A percentile compares a stretch with the other conserved stretches of the same genome.
These are phyloP conservation scores for Macrophya alboannulata DNA, from an alignment of 2,888 invertebrate species.

Conservation along the genomic window DNA sequence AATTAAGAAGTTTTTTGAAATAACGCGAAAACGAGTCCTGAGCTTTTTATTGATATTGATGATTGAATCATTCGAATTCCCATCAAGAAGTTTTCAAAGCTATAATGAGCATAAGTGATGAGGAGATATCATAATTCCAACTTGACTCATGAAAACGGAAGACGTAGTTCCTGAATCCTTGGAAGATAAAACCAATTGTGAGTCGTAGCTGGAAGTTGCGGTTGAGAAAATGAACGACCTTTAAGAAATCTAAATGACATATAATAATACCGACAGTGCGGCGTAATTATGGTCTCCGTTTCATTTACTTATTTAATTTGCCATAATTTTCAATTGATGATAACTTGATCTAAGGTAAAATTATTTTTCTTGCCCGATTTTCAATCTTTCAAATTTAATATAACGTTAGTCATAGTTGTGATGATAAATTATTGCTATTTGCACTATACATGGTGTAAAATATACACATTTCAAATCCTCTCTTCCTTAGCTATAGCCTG, in stretches of 20 bases:
- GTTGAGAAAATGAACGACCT: neutral
- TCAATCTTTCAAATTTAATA: neutral
- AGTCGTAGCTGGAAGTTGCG: neutral
- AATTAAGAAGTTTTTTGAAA: neutral
- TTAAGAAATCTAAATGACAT: too few species aligned
- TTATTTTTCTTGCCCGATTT: neutral
- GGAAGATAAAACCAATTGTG: neutral
- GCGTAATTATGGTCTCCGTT: neutral
- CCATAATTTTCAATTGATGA: neutral
- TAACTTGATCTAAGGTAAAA: neutral
- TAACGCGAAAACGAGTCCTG: neutral
- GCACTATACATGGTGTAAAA: neutral
- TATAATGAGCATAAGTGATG: neutral
- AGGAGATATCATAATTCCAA: neutral
- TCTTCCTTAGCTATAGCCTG: neutral
- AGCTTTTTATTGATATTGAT: neutral
- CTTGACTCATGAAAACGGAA: neutral
- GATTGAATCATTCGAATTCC: neutral
- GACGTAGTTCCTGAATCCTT: neutral
- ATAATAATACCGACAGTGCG: neutral
- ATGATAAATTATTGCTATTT: neutral
- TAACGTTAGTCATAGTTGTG: neutral
- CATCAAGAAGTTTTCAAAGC: neutral
- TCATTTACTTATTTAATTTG: neutral
- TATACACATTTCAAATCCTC: slow-evolving; percentile 8